Percentiles rank a stretch among this genome's conserved stretches.
Conservation (phyloP, 2,113 vertebrate species). For the Gopherus flavomarginatus region DNA sequence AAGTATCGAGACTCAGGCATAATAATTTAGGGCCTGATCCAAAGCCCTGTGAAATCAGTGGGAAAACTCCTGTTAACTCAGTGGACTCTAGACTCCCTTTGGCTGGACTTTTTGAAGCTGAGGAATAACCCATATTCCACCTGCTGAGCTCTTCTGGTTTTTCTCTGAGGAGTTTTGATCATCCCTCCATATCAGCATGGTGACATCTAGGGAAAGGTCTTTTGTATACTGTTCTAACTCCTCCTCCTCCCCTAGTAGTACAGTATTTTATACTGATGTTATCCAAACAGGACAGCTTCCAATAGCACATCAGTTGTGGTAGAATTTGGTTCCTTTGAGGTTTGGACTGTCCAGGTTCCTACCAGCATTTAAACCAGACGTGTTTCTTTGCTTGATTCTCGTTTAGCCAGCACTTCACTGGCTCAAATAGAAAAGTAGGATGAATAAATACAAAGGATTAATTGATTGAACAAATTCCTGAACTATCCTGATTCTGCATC, state of each 20-base stretch:
- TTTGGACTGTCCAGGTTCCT: neutral
- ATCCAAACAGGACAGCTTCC: neutral
- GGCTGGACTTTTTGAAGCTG: neutral
- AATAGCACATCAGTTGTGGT: neutral
- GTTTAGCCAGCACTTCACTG: neutral
- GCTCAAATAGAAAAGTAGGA: neutral
- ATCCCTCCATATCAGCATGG: neutral
- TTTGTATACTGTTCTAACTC: neutral
- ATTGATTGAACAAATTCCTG: neutral
- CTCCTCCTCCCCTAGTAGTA: neutral
- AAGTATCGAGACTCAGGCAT: neutral
- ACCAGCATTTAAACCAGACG: neutral
- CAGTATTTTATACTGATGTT: neutral
- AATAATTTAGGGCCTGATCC: neutral
- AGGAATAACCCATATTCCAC: neutral
- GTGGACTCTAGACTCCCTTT: neutral
- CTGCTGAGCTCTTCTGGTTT: neutral
- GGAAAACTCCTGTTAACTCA: neutral
- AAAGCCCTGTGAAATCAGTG: neutral
- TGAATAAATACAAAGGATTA: neutral
- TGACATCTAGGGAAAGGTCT: neutral
- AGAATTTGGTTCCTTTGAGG: neutral
- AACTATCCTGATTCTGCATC: neutral
- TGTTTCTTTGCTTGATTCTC: neutral
- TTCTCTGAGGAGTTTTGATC: neutral